Evolutionary conservation across 2,888 invertebrate genomes (phyloP).

Genomic region (Argyresthia albistria): DNA sequence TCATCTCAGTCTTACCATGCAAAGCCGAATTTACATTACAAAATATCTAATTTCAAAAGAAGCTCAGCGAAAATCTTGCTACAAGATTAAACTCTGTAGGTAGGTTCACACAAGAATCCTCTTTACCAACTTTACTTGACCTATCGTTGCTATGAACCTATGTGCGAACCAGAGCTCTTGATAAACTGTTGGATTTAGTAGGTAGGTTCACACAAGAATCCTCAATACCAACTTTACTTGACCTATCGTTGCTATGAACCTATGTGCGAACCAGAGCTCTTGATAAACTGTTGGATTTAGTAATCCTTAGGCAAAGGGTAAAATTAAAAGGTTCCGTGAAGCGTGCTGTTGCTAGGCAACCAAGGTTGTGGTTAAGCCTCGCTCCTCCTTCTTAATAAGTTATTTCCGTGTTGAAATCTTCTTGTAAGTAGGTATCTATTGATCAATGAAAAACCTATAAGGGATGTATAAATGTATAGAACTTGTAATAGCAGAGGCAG

Average conservation of each 20-base stretch:
- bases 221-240: not conserved
- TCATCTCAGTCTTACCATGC: too few species aligned
- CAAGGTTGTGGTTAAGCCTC: conserved; percentile 1
- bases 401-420: too few species aligned
- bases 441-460: too few species aligned
- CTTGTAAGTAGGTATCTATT: too few species aligned
- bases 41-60: too few species aligned
- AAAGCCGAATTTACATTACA: too few species aligned
- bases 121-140: not conserved
- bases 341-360: conserved; percentile 57
- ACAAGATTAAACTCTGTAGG: not conserved
- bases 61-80: too few species aligned
- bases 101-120: too few species aligned
- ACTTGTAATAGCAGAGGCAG: too few species aligned
- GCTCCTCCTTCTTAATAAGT: too few species aligned
- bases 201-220: too few species aligned
- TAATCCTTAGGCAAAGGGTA: conserved; percentile 30
- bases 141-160: not conserved
- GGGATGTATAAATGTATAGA: too few species aligned
- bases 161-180: not conserved
- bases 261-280: not conserved
- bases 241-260: not conserved
- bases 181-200: conserved; percentile 2
- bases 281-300: not conserved
- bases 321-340: conserved; percentile 31